Evolutionary conservation across 2,113 vertebrate species (phyloP).

Genomic region (Scytalopus superciliaris): DNA sequence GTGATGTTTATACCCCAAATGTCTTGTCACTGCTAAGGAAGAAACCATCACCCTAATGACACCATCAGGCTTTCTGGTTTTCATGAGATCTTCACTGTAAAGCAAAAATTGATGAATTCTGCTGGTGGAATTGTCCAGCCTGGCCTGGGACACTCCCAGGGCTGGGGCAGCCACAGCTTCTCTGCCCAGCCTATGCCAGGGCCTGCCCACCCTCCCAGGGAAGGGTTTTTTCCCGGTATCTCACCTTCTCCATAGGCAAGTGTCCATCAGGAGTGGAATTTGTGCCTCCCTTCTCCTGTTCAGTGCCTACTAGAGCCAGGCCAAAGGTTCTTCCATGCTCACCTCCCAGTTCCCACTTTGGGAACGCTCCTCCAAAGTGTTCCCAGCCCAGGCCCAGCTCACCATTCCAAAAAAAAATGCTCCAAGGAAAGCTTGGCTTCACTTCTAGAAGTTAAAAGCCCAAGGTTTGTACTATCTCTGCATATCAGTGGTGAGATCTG

Average conservation of each 20-base stretch:
- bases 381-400: neutral
- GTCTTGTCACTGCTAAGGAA: neutral
- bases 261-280: neutral
- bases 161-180: neutral
- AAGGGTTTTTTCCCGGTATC: neutral
- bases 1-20: neutral
- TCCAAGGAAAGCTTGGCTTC: neutral
- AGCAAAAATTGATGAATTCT: neutral
- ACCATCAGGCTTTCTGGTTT: neutral
- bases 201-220: rapidly evolving
- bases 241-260: neutral
- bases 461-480: neutral
- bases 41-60: neutral
- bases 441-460: neutral
- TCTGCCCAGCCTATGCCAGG: rapidly evolving
- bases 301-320: neutral
- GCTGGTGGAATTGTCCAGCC: neutral
- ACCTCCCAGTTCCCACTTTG: neutral
- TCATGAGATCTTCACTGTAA: neutral
- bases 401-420: neutral
- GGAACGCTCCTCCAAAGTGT: neutral
- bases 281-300: neutral
- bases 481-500: neutral
- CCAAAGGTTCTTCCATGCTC: neutral
- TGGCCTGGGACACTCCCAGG: neutral